Evolutionary conservation across 2,797 vertebrate genomes (phyloP), one percentile per base, ranked within the genome.

Genomic region (Bufotes viridis): DNA sequence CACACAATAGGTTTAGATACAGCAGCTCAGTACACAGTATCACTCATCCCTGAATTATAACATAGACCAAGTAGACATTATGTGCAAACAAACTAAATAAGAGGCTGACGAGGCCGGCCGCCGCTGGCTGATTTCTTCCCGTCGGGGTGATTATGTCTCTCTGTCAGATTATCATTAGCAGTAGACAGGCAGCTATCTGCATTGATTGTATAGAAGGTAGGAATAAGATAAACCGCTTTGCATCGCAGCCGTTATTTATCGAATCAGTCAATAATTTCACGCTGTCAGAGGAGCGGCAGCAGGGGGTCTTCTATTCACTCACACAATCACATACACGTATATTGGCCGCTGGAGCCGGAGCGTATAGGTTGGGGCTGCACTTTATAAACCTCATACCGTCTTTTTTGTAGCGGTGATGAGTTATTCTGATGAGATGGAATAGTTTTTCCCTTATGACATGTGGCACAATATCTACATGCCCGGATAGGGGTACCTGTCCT

Each of bases 201-300:
- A 85, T 85, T 61, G 72, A 75, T 85, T 85, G 57, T 63, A 76
- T 51, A 60, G 75, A 63, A n/a, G 57, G 67, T 61, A 55, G 58
- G 42, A 67, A 65, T 85, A 76, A 78, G 17, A 78, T 85, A 53
- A 85, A 78, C n/a, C 49, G 57, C 75, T 75, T 76, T 78, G 55
- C 51, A 82, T 78, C 58, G 1, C 60, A 81, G 24, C 26, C 75
- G 63, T 49, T 51, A 29, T 85, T 60, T 78, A 57, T 42, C 61
- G 55, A 76, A 24, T 60, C 24, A 22, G 76, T 63, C 29, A 74
- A 78, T 78, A 65, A 78, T 78, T 85, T 65, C 74, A 78, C 74
- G 72, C 22, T 78, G 42, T 20, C 9, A 29, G 74, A 53, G 72
- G 53, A 49, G 84, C 34, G 29, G 26, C 74, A 78, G 84, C 72